Evolutionary conservation across 2,888 invertebrate genomes (phyloP), one percentile per base, ranked within the genome.

Genomic region (Callyntrura guangdongensis): DNA sequence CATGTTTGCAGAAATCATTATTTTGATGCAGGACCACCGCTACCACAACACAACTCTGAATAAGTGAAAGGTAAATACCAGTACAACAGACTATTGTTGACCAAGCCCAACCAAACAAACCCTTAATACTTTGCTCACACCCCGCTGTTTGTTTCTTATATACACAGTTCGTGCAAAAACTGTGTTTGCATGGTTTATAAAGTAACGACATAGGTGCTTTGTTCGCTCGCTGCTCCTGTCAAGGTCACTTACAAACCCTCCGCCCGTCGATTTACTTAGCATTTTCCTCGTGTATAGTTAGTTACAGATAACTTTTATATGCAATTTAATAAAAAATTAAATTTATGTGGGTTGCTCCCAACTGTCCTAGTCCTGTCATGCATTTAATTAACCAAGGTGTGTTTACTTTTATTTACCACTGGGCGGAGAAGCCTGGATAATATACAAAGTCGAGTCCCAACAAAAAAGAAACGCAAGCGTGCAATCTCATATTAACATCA

Each of bases 161-260:
- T 17, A 45, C 36, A 1, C 3, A 69, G 0, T 36, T 69, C 9
- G 14, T 2, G 4, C 17, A 25, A 14, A 12, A 27, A 12, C 45
- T 69, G 22, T 22, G 17, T 1, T 11, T 8, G 22, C 9, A 20
- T 11, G 17, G 17, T 2, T 8, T 20, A 20, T 36, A 20, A 9
- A 8, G 11, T 27, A 47, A 69, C 36, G 4, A 6, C 47, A 25
- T 6, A 17, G 17, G 17, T 17, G 1, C 20, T 12, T 47, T 0
- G 11, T 22, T 0, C 72, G 17, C 2, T 0, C 72, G 17, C 2
- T 2, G 20, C 47, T 74, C 17, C 20, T 47, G 9, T 47, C 72
- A 74, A 74, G 72, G 72, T 74, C 72, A 74, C 1, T 20, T 47
- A 0, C 1, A 47, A 74, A 74, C 9, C 45, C 36, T 17, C 17